Percentiles rank a stretch among this genome's conserved stretches.
Conservation (phyloP, 2,888 invertebrate genomes). For the Pseudanteris insignis region DNA sequence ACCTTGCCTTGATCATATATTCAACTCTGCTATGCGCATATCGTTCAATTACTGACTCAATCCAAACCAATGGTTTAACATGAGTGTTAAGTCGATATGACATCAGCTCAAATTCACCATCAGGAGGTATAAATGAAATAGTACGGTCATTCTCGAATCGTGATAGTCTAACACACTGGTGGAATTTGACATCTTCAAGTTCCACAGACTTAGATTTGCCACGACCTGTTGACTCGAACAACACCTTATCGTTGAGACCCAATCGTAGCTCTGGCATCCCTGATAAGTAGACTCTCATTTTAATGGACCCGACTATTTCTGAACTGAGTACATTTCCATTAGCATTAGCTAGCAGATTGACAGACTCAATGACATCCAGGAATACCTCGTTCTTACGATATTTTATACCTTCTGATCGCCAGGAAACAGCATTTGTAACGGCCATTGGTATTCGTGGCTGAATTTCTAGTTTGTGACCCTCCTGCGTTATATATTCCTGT, state of each 20-base stretch:
- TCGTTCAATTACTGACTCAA: constrained; percentile 97
- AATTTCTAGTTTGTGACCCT: constrained; percentile 96
- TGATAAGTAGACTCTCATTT: constrained; percentile 97
- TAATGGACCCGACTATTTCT: constrained; percentile 98
- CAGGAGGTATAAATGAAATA: constrained; percentile 98
- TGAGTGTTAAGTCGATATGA: constrained; percentile 96
- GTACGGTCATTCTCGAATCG: constrained; percentile 98
- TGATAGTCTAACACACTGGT: constrained; percentile 96
- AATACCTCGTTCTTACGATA: constrained; percentile 99
- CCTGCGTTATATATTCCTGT: constrained; percentile 98
- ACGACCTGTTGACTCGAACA: constrained; percentile 96
- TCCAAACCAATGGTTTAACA: constrained; percentile 98
- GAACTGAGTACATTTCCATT: constrained; percentile 96
- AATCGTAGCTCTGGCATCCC: constrained; percentile 98
- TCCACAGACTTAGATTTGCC: constrained; percentile 98
- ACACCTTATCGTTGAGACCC: constrained; percentile 96
- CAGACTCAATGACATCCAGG: constrained; percentile 97
- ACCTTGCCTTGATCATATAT: constrained; percentile 99
- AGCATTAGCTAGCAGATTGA: constrained; percentile 93
- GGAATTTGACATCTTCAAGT: constrained; percentile 97
- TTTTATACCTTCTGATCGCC: constrained; percentile 98
- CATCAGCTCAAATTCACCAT: constrained; percentile 99
- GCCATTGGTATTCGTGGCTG: constrained; percentile 97
- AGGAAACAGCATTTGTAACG: constrained; percentile 99
- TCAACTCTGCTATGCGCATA: constrained; percentile 97